Percentiles rank a stretch among this genome's conserved stretches.
These are phyloP conservation scores for Diogma glabrata DNA, from an alignment of 2,888 invertebrate genomes.

Conservation along the genomic window DNA sequence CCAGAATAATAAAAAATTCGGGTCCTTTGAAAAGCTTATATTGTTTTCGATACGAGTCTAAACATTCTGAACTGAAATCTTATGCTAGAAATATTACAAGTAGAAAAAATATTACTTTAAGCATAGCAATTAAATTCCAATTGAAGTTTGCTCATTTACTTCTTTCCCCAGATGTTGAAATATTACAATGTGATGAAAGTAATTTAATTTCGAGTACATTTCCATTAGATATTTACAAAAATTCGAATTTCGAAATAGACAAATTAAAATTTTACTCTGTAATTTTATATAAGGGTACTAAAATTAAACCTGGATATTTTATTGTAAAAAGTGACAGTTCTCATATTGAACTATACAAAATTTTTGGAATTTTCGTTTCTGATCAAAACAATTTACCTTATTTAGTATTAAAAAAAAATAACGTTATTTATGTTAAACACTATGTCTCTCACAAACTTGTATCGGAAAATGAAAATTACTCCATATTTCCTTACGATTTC, in stretches of 20 bases:
- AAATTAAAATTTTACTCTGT: background rate
- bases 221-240: background rate
- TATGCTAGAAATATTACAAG: background rate
- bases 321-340: background rate
- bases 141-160: background rate
- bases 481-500: background rate
- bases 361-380: background rate
- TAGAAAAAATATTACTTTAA: background rate
- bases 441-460: background rate
- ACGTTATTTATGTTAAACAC: background rate
- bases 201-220: background rate
- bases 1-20: background rate
- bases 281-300: background rate
- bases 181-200: background rate
- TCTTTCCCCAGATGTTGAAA: background rate
- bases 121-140: background rate
- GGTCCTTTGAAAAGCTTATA: slow-evolving; percentile 10
- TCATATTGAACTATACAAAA: background rate
- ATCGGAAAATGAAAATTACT: background rate
- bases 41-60: slow-evolving; percentile 9
- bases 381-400: background rate
- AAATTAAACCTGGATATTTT: background rate
- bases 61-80: background rate
- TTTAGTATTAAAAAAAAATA: background rate
- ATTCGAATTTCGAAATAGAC: background rate